These are phyloP conservation scores for Harpalus rufipes DNA, from an alignment of 2,888 invertebrate species.

Conservation along the genomic window DNA sequence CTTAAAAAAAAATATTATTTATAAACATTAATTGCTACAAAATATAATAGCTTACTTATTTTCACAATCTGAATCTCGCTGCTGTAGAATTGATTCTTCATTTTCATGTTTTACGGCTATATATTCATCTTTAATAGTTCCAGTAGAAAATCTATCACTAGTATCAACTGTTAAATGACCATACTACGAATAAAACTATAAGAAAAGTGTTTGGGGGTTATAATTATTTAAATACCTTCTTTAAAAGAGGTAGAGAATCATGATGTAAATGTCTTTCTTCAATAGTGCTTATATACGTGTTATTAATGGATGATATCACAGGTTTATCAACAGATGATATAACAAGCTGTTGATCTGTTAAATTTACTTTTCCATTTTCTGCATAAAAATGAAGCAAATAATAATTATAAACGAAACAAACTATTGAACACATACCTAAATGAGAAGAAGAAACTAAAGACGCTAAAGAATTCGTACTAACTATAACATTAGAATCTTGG, in stretches of 20 bases:
- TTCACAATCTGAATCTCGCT: slow-evolving; percentile 74
- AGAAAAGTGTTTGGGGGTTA: neutral
- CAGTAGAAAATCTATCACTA: slow-evolving; percentile 69
- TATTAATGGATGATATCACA: slow-evolving; percentile 59
- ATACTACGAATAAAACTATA: slow-evolving; percentile 34
- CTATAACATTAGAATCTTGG: slow-evolving; percentile 72
- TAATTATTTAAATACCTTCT: slow-evolving; percentile 46
- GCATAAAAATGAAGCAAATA: neutral
- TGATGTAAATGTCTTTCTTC: slow-evolving; percentile 59
- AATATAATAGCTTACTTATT: slow-evolving; percentile 68
- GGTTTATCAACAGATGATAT: slow-evolving; percentile 61
- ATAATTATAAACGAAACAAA: neutral
- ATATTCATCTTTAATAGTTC: slow-evolving; percentile 69
- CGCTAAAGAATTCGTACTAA: slow-evolving; percentile 70
- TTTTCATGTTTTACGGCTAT: slow-evolving; percentile 72
- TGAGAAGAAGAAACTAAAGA: slow-evolving; percentile 69
- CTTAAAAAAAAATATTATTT: slow-evolving; percentile 69
- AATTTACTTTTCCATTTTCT: slow-evolving; percentile 60
- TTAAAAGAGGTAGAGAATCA: slow-evolving; percentile 29
- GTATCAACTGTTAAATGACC: slow-evolving; percentile 33
- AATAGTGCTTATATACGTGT: slow-evolving; percentile 38
- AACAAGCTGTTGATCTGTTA: slow-evolving; percentile 57
- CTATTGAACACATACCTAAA: slow-evolving; percentile 45
- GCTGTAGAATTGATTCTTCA: slow-evolving; percentile 69
- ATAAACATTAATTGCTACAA: neutral